Evolutionary conservation across 2,888 invertebrate species (phyloP).

Genomic region (Epistrophe eligans): DNA sequence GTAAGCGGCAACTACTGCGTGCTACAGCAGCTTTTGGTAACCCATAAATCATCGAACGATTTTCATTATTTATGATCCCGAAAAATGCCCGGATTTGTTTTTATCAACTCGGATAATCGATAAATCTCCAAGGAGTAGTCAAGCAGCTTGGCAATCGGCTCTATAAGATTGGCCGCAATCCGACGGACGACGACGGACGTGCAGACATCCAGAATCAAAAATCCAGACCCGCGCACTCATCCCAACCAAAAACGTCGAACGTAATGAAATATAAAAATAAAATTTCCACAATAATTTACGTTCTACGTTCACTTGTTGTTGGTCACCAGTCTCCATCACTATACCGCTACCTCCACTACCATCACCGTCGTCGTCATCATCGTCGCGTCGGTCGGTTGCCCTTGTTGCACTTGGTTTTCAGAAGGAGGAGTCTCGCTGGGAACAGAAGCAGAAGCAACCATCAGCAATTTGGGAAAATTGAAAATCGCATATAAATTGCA

Average conservation of each 20-base stretch:
- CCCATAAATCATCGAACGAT: constrained; percentile 74
- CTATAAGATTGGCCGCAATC: constrained; percentile 7
- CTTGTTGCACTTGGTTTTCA: constrained; percentile 23
- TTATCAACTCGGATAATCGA: constrained; percentile 76
- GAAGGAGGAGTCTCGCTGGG: constrained; percentile 44
- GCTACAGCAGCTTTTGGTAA: constrained; percentile 26
- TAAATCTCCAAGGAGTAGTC: constrained; percentile 73
- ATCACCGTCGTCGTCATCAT: not conserved
- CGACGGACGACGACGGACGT: constrained; percentile 31
- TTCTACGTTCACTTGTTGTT: constrained; percentile 16
- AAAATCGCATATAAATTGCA: constrained; percentile 75
- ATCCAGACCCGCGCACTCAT: constrained; percentile 30
- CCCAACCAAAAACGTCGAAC: constrained; percentile 60
- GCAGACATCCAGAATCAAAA: constrained; percentile 56
- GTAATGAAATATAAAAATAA: constrained; percentile 76
- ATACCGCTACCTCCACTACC: not conserved
- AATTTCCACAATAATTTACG: constrained; percentile 74
- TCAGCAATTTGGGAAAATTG: constrained; percentile 75
- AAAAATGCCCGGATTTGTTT: constrained; percentile 75
- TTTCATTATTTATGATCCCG: constrained; percentile 75
- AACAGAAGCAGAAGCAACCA: constrained; percentile 55
- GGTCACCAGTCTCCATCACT: not conserved
- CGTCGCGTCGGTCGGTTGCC: not conserved
- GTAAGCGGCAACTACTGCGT: constrained; percentile 36
- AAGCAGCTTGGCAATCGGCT: constrained; percentile 49